These are phyloP conservation scores for Choristoneura fumiferana DNA, from an alignment of 1,140 invertebrate species.

Conservation along the genomic window DNA sequence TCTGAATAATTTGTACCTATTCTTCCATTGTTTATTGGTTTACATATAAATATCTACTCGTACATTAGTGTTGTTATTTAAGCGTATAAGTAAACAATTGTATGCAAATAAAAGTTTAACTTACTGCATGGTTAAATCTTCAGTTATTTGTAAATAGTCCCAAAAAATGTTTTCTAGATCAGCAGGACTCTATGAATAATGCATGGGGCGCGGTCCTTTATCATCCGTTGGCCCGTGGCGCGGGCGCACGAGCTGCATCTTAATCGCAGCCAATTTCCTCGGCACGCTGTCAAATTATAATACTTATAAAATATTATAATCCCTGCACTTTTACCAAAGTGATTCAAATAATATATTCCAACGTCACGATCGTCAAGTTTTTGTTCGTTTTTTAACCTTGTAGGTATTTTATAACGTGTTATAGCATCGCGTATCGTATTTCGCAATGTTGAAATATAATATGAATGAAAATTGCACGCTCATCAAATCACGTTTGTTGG, in stretches of 20 bases:
- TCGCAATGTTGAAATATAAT: background rate
- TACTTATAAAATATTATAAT: slow-evolving; percentile 40
- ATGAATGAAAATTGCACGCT: slow-evolving; percentile 24
- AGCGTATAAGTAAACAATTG: no score
- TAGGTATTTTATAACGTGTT: background rate
- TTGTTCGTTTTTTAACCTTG: slow-evolving; percentile 3
- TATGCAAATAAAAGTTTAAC: no score
- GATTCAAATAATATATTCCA: slow-evolving; percentile 48
- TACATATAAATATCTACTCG: no score
- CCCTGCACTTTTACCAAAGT: slow-evolving; percentile 47
- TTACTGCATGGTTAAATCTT: background rate
- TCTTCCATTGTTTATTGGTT: background rate
- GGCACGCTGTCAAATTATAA: slow-evolving; percentile 55
- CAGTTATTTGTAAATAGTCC: slow-evolving; percentile 10
- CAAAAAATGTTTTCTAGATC: slow-evolving; percentile 55
- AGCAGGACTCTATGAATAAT: slow-evolving; percentile 67
- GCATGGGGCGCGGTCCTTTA: slow-evolving; percentile 58
- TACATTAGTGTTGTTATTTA: no score
- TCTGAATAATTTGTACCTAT: slow-evolving; percentile 5
- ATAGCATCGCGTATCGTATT: background rate
- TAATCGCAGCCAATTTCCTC: slow-evolving; percentile 58
- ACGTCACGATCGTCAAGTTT: slow-evolving; percentile 7
- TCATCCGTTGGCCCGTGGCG: slow-evolving; percentile 38
- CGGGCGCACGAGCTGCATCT: slow-evolving; percentile 70
- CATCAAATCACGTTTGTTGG: slow-evolving; percentile 28